Percentiles rank a stretch among this genome's conserved stretches.
These are phyloP conservation scores for Leucophenga montana DNA, from an alignment of 2,888 invertebrate species.

Conservation along the genomic window DNA sequence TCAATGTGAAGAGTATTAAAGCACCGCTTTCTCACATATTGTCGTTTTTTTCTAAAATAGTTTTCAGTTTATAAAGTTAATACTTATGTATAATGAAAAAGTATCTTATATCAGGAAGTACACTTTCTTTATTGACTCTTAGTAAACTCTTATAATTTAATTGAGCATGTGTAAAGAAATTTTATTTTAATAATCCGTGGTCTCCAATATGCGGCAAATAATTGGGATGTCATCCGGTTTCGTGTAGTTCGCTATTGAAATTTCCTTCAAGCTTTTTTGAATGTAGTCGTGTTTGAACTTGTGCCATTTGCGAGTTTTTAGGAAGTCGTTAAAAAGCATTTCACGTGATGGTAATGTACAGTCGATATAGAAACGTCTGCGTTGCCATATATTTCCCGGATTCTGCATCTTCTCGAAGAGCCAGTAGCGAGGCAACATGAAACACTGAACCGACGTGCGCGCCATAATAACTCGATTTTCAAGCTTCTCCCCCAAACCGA, in stretches of 20 bases:
- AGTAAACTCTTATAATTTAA: neutral
- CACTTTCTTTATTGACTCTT: too few relatives aligned
- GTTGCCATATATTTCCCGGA: constrained; percentile 71
- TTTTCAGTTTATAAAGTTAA: too few relatives aligned
- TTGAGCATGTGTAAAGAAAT: neutral
- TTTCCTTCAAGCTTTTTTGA: constrained; percentile 40
- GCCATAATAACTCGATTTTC: constrained; percentile 80
- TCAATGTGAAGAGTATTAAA: too few relatives aligned
- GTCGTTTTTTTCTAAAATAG: too few relatives aligned
- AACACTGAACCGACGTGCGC: constrained; percentile 77
- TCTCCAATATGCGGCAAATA: constrained; percentile 69
- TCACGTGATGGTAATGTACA: constrained; percentile 68
- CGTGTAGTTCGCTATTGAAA: constrained; percentile 51
- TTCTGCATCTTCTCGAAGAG: constrained; percentile 75
- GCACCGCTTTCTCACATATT: too few relatives aligned
- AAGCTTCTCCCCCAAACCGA: constrained; percentile 82
- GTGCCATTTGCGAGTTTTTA: constrained; percentile 66
- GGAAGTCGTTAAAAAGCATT: constrained; percentile 62
- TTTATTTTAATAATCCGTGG: constrained; percentile 39
- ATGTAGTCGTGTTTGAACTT: constrained; percentile 63
- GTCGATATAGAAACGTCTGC: constrained; percentile 65
- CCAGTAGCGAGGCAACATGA: constrained; percentile 82
- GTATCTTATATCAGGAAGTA: too few relatives aligned
- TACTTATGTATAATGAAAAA: too few relatives aligned
- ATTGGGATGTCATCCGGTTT: constrained; percentile 68